A percentile compares a stretch with the other conserved stretches of the same genome.
Evolutionary conservation across 1,140 invertebrate genomes (phyloP).

Genomic region (Trachymyrmex cornetzi): DNA sequence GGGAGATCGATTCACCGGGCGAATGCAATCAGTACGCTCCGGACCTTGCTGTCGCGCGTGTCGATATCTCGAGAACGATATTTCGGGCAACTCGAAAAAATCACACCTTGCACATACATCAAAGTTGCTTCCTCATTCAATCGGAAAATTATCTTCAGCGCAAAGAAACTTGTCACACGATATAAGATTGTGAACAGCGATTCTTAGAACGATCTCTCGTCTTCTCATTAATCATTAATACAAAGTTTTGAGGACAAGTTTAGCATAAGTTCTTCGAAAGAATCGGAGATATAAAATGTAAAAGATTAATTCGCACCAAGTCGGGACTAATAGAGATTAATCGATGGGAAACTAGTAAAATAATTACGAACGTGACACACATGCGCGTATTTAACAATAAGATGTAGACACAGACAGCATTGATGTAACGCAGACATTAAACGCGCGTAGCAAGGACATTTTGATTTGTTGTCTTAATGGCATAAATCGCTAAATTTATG

Average conservation of each 20-base stretch:
- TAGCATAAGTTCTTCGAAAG: background rate
- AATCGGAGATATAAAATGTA: background rate
- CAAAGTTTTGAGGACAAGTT: background rate
- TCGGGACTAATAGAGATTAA: background rate
- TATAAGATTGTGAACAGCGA: background rate
- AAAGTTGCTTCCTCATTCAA: background rate
- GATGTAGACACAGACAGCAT: background rate
- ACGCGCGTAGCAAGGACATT: conserved; percentile 19
- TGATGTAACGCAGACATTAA: conserved; percentile 25
- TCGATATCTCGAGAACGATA: conserved; percentile 25
- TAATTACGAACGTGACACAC: background rate
- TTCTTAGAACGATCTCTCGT: background rate
- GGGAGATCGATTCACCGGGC: conserved; percentile 13
- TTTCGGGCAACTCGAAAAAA: background rate
- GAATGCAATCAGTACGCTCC: conserved; percentile 40
- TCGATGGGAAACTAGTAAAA: background rate
- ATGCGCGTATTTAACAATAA: background rate
- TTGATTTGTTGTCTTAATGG: conserved; percentile 47
- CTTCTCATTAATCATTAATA: background rate
- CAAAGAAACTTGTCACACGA: background rate
- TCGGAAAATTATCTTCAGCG: background rate
- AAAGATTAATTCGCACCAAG: background rate
- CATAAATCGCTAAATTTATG: conserved; percentile 43
- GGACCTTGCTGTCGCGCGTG: conserved; percentile 1
- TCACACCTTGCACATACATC: background rate